Percentiles rank a stretch among this genome's conserved stretches.
Evolutionary conservation across 2,888 invertebrate species (phyloP).

Genomic region (Sceliomorpha sp.): DNA sequence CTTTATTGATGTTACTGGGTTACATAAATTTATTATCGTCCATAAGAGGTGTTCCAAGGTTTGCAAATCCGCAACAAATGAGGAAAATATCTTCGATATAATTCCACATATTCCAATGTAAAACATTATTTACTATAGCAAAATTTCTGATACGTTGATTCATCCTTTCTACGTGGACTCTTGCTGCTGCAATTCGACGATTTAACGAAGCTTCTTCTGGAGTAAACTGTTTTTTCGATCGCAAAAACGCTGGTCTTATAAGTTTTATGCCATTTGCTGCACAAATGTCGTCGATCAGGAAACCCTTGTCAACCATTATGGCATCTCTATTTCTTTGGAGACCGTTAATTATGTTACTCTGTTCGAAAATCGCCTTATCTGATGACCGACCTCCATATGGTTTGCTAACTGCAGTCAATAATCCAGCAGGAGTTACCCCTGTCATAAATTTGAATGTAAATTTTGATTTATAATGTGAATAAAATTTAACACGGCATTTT

Average conservation of each 20-base stretch:
- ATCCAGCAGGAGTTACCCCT: no score
- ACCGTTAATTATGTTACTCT: no score
- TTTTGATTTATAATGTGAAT: no score
- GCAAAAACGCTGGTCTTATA: constrained; percentile 41
- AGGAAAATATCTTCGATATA: constrained; percentile 17
- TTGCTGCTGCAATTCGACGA: constrained; percentile 31
- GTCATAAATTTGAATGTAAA: no score
- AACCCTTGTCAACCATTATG: no score
- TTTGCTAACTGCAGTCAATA: no score
- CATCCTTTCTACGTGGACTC: constrained; percentile 43
- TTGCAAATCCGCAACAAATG: constrained; percentile 1
- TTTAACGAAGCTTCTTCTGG: constrained; percentile 29
- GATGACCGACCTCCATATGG: no score
- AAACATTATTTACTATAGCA: constrained; percentile 4
- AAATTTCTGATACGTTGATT: constrained; percentile 43
- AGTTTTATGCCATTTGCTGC: no score
- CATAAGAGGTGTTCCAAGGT: constrained; percentile 18
- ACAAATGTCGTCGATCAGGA: no score
- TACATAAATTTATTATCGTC: constrained; percentile 19
- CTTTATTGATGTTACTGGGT: background rate
- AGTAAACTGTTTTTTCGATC: constrained; percentile 47
- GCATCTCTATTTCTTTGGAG: no score
- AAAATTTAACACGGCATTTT: no score
- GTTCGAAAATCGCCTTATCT: no score
- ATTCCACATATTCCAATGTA: constrained; percentile 1